Evolutionary conservation across 2,797 vertebrate species (phyloP).

Genomic region (Centropyge bicolor): DNA sequence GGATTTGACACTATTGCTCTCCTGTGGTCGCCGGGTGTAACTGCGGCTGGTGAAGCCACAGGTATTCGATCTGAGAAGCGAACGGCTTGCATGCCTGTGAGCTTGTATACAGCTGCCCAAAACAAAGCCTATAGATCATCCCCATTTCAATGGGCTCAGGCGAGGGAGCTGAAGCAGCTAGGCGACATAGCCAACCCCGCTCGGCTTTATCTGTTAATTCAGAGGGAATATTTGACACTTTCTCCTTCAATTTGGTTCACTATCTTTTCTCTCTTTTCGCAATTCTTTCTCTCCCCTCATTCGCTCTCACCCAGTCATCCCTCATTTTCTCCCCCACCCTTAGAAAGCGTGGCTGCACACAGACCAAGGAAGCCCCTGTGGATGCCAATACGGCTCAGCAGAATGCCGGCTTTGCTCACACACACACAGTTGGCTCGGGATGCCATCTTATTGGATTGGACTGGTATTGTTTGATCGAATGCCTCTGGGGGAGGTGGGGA

Average conservation of each 20-base stretch:
- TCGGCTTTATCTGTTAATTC: constrained; percentile 39
- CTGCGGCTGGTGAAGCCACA: constrained; percentile 36
- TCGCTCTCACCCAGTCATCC: not conserved
- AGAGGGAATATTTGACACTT: constrained; percentile 41
- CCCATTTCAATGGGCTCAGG: constrained; percentile 36
- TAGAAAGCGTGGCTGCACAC: constrained; percentile 32
- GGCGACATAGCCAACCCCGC: constrained; percentile 16
- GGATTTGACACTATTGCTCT: constrained; percentile 66
- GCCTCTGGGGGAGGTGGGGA: not conserved
- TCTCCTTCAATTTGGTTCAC: constrained; percentile 39
- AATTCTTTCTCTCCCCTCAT: not conserved
- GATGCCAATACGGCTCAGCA: constrained; percentile 44
- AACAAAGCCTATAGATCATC: constrained; percentile 63
- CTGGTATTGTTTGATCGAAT: constrained; percentile 55
- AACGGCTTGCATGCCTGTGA: constrained; percentile 12
- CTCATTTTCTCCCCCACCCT: constrained; percentile 3
- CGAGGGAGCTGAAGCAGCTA: constrained; percentile 23
- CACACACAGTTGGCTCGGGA: constrained; percentile 32
- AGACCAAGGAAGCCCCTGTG: constrained; percentile 30
- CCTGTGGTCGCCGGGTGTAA: constrained; percentile 44
- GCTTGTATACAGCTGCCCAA: constrained; percentile 47
- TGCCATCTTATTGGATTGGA: constrained; percentile 53
- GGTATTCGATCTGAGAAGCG: constrained; percentile 18
- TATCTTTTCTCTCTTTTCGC: constrained; percentile 11
- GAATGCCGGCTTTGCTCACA: constrained; percentile 19